Evolutionary conservation across 2,888 invertebrate species (phyloP), one percentile per base, ranked within the genome.

Genomic region (Candidula unifasciata): DNA sequence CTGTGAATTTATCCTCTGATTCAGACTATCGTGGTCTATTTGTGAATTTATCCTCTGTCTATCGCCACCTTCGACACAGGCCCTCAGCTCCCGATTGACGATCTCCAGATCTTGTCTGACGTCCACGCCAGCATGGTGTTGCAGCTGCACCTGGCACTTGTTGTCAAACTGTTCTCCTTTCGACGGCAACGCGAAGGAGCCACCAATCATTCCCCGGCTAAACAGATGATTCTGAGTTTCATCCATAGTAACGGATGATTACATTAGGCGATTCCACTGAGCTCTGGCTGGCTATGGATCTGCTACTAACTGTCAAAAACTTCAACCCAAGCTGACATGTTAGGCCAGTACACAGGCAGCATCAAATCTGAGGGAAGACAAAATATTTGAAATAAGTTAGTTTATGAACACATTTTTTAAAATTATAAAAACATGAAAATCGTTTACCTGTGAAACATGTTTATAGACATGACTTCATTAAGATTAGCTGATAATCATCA

Each of bases 181-280:
- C 3, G 74, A 18, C 44, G 73, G 82, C 37, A 82, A 37, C 30
- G 82, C 18, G 24, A 82, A 82, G 21, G 73, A 74, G 30, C 21
- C 64, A 21, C 71, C 80, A n/a, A 82, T 37, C 60, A 82, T n/a
- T 21, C 57, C 74, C n/a, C 64, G 35, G 74, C 74, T 64, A 30
- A 73, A 82, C 73, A 74, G 82, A 74, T 82, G 82, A 27, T 30
- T 74, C 44, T 71, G 66, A 33, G 37, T 30, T 0, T 82, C 82
- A 73, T 69, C 82, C 82, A 82, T 82, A 16, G 54, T 74, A 24
- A 66, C 44, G n/a, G 13, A 73, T 35, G 54, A 74, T 10, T n/a
- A 21, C n/a, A 21, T 44, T 6, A n/a, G 13, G 73, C 27, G 66
- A 1, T 33, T 35, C 10, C 2, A 44, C 8, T 60, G 44, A n/a